A percentile compares a stretch with the other conserved stretches of the same genome.
Conservation (phyloP, 2,113 vertebrate species). For the Daphoenositta chrysoptera region DNA sequence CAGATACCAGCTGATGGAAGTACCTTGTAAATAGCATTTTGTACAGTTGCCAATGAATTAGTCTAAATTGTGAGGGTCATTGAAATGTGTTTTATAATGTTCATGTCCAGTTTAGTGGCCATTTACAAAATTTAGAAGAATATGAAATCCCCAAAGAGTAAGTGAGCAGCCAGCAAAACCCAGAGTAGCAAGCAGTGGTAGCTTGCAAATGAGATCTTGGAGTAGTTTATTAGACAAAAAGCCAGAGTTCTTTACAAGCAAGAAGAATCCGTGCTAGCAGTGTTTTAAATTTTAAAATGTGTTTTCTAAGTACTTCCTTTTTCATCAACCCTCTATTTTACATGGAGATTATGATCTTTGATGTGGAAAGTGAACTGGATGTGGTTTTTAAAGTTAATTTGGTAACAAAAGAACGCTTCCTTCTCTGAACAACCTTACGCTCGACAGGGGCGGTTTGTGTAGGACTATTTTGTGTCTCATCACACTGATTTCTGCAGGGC, state of each 20-base stretch:
- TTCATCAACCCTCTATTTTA: neutral
- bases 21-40: conserved; percentile 60
- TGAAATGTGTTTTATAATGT: conserved; percentile 58
- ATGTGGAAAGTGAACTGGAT: neutral
- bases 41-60: conserved; percentile 52
- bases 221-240: conserved; percentile 2
- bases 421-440: accelerated
- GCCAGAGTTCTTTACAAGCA: neutral
- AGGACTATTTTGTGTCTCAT: neutral
- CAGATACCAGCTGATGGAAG: conserved; percentile 46
- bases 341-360: neutral
- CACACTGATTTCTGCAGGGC: neutral
- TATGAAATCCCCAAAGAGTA: conserved; percentile 32
- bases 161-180: neutral
- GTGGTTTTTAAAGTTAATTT: conserved; percentile 5
- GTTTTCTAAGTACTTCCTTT: conserved; percentile 20
- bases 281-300: conserved; percentile 10
- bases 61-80: conserved; percentile 52
- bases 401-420: neutral
- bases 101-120: conserved; percentile 51
- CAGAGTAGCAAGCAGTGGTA: neutral
- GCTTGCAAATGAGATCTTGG: neutral
- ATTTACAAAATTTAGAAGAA: conserved; percentile 56
- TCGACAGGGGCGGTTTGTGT: accelerated
- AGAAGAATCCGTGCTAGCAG: neutral